phyloP scores from a whole-genome alignment of 2,113 vertebrate species.

The Ceyx margarethae region DNA sequence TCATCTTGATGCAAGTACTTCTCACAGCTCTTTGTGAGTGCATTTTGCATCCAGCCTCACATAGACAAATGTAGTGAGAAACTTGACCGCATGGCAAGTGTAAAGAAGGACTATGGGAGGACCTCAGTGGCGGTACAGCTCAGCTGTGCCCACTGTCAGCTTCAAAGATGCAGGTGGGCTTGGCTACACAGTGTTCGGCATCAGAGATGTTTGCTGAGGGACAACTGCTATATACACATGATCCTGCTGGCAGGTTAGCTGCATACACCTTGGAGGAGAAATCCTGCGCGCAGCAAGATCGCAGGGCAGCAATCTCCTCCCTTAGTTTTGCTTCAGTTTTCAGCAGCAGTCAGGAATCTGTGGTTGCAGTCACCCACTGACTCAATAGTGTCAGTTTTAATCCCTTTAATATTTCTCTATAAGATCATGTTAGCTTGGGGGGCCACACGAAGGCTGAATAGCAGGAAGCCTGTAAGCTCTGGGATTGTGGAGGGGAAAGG shows the following conservation, averaged over 20 bases:
- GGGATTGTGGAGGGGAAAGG: background rate
- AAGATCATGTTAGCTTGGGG: background rate
- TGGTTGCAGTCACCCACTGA: background rate
- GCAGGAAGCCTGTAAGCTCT: conserved; percentile 41
- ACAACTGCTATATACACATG: rapidly evolving
- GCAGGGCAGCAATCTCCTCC: background rate
- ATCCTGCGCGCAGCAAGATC: rapidly evolving
- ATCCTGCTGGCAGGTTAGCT: background rate
- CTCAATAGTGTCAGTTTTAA: conserved; percentile 27
- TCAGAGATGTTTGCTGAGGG: rapidly evolving
- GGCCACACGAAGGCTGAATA: background rate
- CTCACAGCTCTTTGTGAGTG: background rate
- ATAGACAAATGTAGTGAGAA: background rate
- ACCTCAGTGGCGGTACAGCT: background rate
- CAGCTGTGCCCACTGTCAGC: background rate
- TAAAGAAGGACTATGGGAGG: background rate
- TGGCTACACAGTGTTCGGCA: background rate
- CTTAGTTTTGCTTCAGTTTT: background rate
- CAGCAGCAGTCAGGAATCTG: background rate
- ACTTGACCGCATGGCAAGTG: rapidly evolving
- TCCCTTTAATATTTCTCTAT: conserved; percentile 25
- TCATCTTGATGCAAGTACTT: background rate
- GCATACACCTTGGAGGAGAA: rapidly evolving
- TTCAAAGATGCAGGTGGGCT: background rate
- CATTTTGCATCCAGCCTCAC: background rate